Evolutionary conservation across 53 echinoderm and acorn worm species (phyloP).

Genomic region (Temnopleurus reevesii): DNA sequence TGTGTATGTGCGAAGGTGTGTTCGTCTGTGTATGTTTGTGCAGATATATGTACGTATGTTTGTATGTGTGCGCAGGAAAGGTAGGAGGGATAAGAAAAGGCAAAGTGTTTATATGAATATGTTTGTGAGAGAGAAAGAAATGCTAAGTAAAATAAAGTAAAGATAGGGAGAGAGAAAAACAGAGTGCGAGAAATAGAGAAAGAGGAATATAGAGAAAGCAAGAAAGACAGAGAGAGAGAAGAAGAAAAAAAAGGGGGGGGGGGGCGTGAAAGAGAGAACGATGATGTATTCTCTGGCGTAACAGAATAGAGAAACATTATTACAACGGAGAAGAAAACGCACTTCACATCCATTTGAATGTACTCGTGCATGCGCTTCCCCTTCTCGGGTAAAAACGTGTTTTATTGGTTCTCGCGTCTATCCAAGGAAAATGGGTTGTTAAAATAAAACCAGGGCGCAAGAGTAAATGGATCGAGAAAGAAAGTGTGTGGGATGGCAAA

Average conservation of each 20-base stretch:
- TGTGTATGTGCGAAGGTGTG: too few relatives aligned
- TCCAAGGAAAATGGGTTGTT: conserved; percentile 18
- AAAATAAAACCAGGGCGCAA: conserved; percentile 10
- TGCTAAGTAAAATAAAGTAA: not conserved
- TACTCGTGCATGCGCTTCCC: not conserved
- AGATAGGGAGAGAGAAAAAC: not conserved
- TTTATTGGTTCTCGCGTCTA: conserved; percentile 3
- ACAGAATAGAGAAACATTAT: conserved; percentile 36
- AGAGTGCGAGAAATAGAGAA: not conserved
- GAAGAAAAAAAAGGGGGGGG: not conserved
- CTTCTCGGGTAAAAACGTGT: not conserved
- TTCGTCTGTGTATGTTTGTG: too few relatives aligned
- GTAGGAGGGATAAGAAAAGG: too few relatives aligned
- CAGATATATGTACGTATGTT: too few relatives aligned
- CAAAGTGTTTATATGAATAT: too few relatives aligned
- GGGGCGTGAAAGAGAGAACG: not conserved
- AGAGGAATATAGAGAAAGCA: not conserved
- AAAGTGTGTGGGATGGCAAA: too few relatives aligned
- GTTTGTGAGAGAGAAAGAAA: not conserved
- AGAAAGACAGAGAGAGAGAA: not conserved
- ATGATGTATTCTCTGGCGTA: not conserved
- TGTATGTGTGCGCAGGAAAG: too few relatives aligned
- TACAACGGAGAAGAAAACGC: not conserved
- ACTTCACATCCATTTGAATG: not conserved
- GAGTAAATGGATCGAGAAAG: not conserved